A percentile compares a stretch with the other conserved stretches of the same genome.
phyloP scores from a whole-genome alignment of 2,113 vertebrate species.

The Ochotona curzoniae region DNA sequence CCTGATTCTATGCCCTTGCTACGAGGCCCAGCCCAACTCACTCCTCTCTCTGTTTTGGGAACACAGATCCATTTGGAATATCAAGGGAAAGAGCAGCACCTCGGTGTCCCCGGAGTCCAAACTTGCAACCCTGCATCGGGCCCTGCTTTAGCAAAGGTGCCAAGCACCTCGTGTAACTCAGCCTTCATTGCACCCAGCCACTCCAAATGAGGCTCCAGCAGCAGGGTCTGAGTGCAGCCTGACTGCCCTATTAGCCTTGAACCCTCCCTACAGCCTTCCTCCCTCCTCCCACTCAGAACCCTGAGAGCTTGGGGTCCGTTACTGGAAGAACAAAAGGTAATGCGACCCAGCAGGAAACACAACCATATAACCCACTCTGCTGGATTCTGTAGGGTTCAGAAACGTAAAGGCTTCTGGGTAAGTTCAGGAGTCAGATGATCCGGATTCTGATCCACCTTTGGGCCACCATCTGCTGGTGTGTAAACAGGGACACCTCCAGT shows the following conservation, averaged over 20 bases:
- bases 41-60: neutral
- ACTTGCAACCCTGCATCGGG: no score
- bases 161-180: neutral
- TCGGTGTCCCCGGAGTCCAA: no score
- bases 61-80: neutral
- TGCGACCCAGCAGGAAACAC: neutral
- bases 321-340: neutral
- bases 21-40: neutral
- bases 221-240: accelerated
- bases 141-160: neutral
- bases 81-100: neutral
- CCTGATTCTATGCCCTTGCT: neutral
- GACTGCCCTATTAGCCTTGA: neutral
- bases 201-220: neutral
- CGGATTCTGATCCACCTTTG: neutral
- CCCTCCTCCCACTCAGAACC: neutral
- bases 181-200: neutral
- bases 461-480: neutral
- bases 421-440: neutral
- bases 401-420: neutral
- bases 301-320: neutral
- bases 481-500: neutral
- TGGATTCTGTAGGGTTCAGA: neutral
- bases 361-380: neutral
- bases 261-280: neutral